Evolutionary conservation across 1,140 invertebrate genomes (phyloP).

Genomic region (Drosophila trapezifrons): DNA sequence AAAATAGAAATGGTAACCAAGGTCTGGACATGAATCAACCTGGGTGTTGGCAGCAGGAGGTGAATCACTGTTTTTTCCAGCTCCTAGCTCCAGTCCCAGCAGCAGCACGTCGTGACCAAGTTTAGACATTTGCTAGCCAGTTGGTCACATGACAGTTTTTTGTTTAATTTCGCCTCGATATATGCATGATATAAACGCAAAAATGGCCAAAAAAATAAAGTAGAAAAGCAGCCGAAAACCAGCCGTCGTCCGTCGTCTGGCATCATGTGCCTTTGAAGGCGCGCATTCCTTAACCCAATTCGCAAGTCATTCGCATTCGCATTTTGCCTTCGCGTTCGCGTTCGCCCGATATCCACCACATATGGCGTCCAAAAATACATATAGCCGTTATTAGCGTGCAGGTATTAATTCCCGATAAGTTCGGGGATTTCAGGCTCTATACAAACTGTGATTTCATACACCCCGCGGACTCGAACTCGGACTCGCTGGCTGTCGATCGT

Average conservation of each 20-base stretch:
- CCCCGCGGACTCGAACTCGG: conserved; percentile 5
- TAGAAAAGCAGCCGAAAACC: conserved; percentile 31
- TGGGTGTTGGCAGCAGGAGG: neutral
- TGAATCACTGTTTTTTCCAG: conserved; percentile 57
- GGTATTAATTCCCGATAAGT: conserved; percentile 76
- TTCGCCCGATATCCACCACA: conserved; percentile 28
- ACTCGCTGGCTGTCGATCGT: conserved; percentile 8
- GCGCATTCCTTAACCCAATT: conserved; percentile 70
- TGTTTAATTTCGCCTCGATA: conserved; percentile 27
- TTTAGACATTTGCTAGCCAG: conserved; percentile 77
- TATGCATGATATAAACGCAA: conserved; percentile 33
- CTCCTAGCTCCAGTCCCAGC: conserved; percentile 17
- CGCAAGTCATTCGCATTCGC: conserved; percentile 54
- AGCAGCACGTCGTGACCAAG: conserved; percentile 56
- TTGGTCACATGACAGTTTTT: conserved; percentile 72
- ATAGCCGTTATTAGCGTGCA: conserved; percentile 65
- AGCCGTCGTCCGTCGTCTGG: conserved; percentile 30
- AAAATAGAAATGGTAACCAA: conserved; percentile 9
- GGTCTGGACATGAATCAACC: conserved; percentile 32
- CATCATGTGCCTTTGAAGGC: conserved; percentile 64
- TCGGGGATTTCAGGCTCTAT: conserved; percentile 57
- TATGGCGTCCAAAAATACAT: conserved; percentile 42
- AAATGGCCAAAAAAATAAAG: conserved; percentile 29
- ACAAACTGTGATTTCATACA: conserved; percentile 48
- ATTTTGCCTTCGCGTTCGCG: conserved; percentile 1